These are phyloP conservation scores for Vimba vimba DNA, from an alignment of 2,113 vertebrate genomes.

Conservation along the genomic window DNA sequence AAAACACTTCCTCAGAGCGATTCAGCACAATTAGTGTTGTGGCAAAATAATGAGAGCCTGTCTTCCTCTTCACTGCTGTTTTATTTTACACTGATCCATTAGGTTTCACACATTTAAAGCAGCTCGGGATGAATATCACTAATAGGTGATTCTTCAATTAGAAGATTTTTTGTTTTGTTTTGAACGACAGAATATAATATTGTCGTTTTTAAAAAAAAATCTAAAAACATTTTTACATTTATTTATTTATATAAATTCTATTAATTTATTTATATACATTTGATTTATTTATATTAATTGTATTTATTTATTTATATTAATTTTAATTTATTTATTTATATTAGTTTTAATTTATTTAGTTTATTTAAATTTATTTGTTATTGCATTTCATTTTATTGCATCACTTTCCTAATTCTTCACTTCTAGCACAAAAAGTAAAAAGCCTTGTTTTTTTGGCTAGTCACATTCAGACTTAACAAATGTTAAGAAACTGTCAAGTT, in stretches of 20 bases:
- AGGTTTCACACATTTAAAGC: constrained; percentile 56
- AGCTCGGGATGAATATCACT: constrained; percentile 36
- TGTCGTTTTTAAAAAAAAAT: not conserved
- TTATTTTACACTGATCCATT: constrained; percentile 17
- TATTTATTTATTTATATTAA: no score
- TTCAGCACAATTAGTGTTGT: constrained; percentile 61
- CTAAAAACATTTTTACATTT: no score
- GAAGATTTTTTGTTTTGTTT: not conserved
- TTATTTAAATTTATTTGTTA: no score
- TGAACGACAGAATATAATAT: not conserved
- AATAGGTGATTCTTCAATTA: not conserved
- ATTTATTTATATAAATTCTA: not conserved
- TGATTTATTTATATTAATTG: no score
- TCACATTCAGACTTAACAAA: no score
- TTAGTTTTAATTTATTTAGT: no score
- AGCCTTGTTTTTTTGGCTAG: no score
- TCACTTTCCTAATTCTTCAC: no score
- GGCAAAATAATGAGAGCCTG: constrained; percentile 62
- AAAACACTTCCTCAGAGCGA: constrained; percentile 46
- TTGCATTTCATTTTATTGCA: no score
- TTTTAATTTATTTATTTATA: no score
- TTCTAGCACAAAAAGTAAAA: no score
- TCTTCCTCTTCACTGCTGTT: constrained; percentile 55
- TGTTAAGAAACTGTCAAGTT: not conserved
- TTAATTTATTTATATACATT: no score